phyloP scores from a whole-genome alignment of 2,797 vertebrate species.

The Nannoperca obscura region DNA sequence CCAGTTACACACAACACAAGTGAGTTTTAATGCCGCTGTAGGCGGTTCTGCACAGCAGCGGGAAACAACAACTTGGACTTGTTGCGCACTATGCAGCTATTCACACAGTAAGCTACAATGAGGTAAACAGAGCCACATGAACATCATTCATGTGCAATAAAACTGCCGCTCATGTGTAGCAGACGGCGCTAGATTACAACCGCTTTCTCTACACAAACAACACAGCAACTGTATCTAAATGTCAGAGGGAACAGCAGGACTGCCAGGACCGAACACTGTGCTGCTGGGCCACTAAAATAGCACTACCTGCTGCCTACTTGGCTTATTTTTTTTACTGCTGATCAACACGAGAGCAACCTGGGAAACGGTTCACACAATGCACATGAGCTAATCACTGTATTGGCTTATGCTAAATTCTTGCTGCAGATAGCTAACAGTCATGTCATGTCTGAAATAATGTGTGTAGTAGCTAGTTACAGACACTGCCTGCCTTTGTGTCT shows the following conservation, averaged over 20 bases:
- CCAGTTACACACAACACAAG: not conserved
- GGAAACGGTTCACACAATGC: too few species aligned
- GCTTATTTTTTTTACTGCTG: not conserved
- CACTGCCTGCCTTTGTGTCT: not conserved
- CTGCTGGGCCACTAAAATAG: not conserved
- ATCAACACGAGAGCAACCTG: not conserved
- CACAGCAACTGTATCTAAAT: slow-evolving; percentile 4
- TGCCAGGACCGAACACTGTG: not conserved
- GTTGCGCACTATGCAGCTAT: not conserved
- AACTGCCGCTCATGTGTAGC: not conserved
- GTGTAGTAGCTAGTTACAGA: too few species aligned
- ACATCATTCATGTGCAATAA: slow-evolving; percentile 23
- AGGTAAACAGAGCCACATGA: slow-evolving; percentile 13
- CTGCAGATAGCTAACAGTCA: not conserved
- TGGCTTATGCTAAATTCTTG: not conserved
- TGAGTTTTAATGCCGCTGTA: not conserved
- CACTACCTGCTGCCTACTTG: not conserved
- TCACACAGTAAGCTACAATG: not conserved
- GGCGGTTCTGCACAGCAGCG: not conserved
- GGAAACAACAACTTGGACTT: too few species aligned
- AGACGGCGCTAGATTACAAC: slow-evolving; percentile 6
- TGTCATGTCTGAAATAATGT: too few species aligned
- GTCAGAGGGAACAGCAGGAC: not conserved
- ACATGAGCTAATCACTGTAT: not conserved
- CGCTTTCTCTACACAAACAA: slow-evolving; percentile 24